phyloP scores from a whole-genome alignment of 2,797 vertebrate genomes.

The Rallus crepitans region DNA sequence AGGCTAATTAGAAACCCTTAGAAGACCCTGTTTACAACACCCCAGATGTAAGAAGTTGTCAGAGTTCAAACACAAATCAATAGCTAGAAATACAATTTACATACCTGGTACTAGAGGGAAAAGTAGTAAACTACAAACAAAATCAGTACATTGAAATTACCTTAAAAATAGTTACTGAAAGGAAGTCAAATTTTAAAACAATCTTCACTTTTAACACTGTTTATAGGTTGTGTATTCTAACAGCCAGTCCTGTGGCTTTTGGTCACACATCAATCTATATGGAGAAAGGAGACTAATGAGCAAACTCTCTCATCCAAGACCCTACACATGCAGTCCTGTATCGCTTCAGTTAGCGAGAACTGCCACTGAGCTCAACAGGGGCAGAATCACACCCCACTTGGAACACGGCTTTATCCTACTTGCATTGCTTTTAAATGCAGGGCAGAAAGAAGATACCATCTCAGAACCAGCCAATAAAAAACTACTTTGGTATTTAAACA shows the following conservation, averaged over 20 bases:
- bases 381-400: not conserved
- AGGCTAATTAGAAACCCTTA: not conserved
- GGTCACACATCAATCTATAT: not conserved
- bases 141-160: not conserved
- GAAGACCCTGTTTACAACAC: not conserved
- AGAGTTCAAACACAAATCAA: not conserved
- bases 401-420: not conserved
- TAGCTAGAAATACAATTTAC: not conserved
- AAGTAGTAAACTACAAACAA: not conserved
- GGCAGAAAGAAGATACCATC: not conserved
- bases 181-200: not conserved
- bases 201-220: not conserved
- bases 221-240: not conserved
- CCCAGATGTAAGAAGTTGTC: not conserved
- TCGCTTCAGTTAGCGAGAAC: not conserved
- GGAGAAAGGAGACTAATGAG: not conserved
- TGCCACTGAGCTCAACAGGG: not conserved
- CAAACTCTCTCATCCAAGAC: not conserved
- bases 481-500: not conserved
- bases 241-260: not conserved
- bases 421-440: not conserved
- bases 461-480: not conserved
- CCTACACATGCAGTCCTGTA: not conserved
- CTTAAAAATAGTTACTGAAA: not conserved
- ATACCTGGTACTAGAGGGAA: not conserved